Evolutionary conservation across 92 coral and sea anemone genomes (phyloP).

Genomic region (Epizoanthus illoricatus): DNA sequence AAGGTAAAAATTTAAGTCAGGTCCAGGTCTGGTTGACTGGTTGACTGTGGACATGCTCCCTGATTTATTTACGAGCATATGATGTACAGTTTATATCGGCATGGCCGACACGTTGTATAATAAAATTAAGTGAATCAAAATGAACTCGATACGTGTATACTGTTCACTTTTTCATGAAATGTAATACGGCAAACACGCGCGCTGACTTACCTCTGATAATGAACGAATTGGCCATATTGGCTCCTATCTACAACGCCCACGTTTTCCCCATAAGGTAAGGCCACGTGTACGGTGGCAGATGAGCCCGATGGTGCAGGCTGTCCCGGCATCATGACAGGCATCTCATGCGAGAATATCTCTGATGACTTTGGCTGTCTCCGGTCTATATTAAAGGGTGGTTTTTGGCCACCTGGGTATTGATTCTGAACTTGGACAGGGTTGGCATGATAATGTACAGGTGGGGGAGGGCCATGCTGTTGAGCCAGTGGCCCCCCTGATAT

Average conservation of each 20-base stretch:
- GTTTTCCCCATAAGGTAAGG: constrained; percentile 50
- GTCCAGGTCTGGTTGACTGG: too few species aligned
- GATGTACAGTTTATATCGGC: too few species aligned
- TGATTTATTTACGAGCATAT: too few species aligned
- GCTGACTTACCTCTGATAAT: constrained; percentile 57
- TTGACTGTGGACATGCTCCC: too few species aligned
- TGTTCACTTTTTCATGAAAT: too few species aligned
- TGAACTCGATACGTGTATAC: too few species aligned
- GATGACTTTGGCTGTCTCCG: constrained; percentile 66
- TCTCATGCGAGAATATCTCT: constrained; percentile 65
- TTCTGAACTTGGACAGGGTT: constrained; percentile 70
- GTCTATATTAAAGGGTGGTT: constrained; percentile 57
- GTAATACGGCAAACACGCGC: too few species aligned
- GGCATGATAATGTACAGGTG: constrained; percentile 61
- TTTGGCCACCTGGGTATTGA: constrained; percentile 67
- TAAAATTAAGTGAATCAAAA: too few species aligned
- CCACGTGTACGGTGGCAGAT: constrained; percentile 24
- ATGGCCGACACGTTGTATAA: too few species aligned
- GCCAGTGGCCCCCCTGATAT: constrained; percentile 49
- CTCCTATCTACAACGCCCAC: constrained; percentile 65
- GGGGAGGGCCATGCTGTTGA: constrained; percentile 53
- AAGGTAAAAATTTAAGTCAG: too few species aligned
- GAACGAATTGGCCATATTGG: constrained; percentile 60
- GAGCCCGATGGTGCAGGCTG: constrained; percentile 46
- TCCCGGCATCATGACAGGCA: constrained; percentile 52